Evolutionary conservation across 2,113 vertebrate genomes (phyloP).

Genomic region (Corapipo altera): DNA sequence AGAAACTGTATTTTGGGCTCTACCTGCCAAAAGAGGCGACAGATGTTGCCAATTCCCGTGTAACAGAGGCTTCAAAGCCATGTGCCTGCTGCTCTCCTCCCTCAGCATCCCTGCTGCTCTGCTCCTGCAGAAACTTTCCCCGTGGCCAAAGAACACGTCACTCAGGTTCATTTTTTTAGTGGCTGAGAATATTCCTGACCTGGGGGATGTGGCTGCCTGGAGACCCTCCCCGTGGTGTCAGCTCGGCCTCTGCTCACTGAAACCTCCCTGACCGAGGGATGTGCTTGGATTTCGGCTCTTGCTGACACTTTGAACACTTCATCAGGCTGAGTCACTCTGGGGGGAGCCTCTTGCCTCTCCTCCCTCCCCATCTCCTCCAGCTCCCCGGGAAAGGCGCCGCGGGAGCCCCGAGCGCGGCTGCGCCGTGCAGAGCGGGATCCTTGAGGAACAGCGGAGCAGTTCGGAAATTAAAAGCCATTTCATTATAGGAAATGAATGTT

Average conservation of each 20-base stretch:
- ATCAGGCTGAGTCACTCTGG: neutral
- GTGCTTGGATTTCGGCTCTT: neutral
- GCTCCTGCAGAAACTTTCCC: neutral
- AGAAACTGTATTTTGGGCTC: neutral
- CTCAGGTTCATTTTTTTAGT: neutral
- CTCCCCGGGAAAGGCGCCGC: accelerated
- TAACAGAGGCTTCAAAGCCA: neutral
- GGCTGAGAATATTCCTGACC: neutral
- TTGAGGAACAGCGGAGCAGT: neutral
- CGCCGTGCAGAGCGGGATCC: accelerated
- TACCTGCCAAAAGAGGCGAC: neutral
- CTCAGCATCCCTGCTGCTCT: neutral
- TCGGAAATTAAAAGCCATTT: slow-evolving; percentile 62
- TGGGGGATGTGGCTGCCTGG: neutral
- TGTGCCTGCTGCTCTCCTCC: neutral
- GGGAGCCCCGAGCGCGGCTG: neutral
- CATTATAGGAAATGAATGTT: slow-evolving; percentile 65
- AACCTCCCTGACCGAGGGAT: neutral
- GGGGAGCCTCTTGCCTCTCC: neutral
- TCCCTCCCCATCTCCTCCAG: neutral
- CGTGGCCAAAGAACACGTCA: neutral
- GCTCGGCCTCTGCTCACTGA: neutral
- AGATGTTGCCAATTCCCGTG: neutral
- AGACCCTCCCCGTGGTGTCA: neutral
- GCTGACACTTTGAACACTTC: neutral